phyloP scores from a whole-genome alignment of 2,797 vertebrate species.

The Holocentrus rufus region DNA sequence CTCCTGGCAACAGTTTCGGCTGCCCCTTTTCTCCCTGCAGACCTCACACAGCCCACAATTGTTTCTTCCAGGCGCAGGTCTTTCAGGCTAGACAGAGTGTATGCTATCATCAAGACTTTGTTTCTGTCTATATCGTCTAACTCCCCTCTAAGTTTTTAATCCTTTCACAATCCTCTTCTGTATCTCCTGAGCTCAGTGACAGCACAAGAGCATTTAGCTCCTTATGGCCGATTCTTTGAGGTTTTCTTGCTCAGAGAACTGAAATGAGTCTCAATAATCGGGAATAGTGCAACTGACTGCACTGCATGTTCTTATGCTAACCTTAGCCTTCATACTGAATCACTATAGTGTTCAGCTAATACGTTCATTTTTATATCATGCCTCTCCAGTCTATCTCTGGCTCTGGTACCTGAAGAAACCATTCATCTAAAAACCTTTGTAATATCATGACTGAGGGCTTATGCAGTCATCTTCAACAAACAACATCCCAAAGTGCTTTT shows the following conservation, averaged over 20 bases:
- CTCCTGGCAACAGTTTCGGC: slow-evolving; percentile 45
- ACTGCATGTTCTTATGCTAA: slow-evolving; percentile 10
- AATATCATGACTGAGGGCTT: slow-evolving; percentile 43
- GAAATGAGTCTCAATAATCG: slow-evolving; percentile 16
- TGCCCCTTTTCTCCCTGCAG: slow-evolving; percentile 26
- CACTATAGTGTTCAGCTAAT: slow-evolving; percentile 18
- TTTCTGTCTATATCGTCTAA: slow-evolving; percentile 32
- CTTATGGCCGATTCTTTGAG: slow-evolving; percentile 25
- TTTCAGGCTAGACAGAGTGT: slow-evolving; percentile 22
- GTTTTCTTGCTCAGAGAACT: slow-evolving; percentile 10
- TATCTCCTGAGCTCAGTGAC: slow-evolving; percentile 39
- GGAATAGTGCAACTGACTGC: slow-evolving; percentile 18
- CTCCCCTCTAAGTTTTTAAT: slow-evolving; percentile 44
- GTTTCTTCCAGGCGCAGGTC: slow-evolving; percentile 14
- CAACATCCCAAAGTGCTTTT: slow-evolving; percentile 46
- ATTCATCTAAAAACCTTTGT: slow-evolving; percentile 36
- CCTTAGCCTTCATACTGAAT: slow-evolving; percentile 32
- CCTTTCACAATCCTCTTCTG: slow-evolving; percentile 17
- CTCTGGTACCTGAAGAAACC: slow-evolving; percentile 29
- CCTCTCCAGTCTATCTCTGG: slow-evolving; percentile 10
- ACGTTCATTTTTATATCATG: slow-evolving; percentile 3
- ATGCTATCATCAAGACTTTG: slow-evolving; percentile 33
- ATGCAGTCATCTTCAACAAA: slow-evolving; percentile 38
- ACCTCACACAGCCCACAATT: slow-evolving; percentile 30
- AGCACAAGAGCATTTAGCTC: slow-evolving; percentile 32